A percentile compares a stretch with the other conserved stretches of the same genome.
phyloP scores from a whole-genome alignment of 2,797 vertebrate genomes.

The Argentina silus region DNA sequence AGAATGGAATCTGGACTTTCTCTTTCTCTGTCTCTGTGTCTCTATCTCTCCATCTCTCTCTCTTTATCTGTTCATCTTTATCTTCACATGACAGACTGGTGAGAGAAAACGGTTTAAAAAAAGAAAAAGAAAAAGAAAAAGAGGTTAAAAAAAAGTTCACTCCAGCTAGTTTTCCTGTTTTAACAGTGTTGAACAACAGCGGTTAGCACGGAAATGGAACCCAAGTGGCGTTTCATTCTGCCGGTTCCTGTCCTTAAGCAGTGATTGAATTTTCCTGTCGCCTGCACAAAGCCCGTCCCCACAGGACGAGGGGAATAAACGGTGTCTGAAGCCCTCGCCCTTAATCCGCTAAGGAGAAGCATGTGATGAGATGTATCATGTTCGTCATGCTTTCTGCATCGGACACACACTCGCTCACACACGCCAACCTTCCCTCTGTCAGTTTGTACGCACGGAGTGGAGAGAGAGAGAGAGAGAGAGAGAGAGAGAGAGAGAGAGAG shows the following conservation, averaged over 20 bases:
- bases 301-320: slow-evolving; percentile 47
- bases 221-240: slow-evolving; percentile 74
- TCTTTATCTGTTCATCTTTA: slow-evolving; percentile 5
- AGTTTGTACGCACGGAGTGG: background rate
- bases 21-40: too few relatives aligned
- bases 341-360: slow-evolving; percentile 36
- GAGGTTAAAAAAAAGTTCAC: background rate
- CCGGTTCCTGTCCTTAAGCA: slow-evolving; percentile 74
- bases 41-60: too few relatives aligned
- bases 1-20: too few relatives aligned
- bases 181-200: slow-evolving; percentile 66
- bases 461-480: background rate
- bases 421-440: background rate
- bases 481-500: background rate
- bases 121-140: background rate
- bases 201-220: slow-evolving; percentile 72
- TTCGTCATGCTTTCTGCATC: background rate
- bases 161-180: slow-evolving; percentile 28
- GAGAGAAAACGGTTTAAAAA: background rate
- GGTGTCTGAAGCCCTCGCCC: background rate
- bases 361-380: slow-evolving; percentile 30
- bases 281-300: slow-evolving; percentile 75
- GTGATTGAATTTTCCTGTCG: slow-evolving; percentile 80
- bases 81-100: background rate
- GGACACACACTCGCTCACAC: background rate